Percentiles rank a stretch among this genome's conserved stretches.
These are phyloP conservation scores for Leptoclinus maculatus DNA, from an alignment of 2,797 vertebrate species.

Conservation along the genomic window DNA sequence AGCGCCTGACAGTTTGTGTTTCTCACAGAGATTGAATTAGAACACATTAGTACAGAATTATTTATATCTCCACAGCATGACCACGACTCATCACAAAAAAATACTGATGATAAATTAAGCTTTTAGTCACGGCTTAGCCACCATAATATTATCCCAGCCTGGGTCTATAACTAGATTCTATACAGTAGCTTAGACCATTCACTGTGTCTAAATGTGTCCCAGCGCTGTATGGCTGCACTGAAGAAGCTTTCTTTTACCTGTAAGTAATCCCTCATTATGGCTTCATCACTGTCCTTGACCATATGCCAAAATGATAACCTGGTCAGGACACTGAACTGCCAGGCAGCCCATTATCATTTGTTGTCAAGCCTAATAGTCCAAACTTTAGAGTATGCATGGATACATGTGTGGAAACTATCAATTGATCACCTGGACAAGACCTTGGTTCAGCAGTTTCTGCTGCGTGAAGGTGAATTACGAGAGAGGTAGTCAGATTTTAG, in stretches of 20 bases:
- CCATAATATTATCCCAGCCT: slow-evolving; percentile 29
- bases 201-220: slow-evolving; percentile 17
- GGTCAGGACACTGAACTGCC: slow-evolving; percentile 29
- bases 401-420: slow-evolving; percentile 50
- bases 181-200: slow-evolving; percentile 13
- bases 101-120: slow-evolving; percentile 50
- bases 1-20: slow-evolving; percentile 65
- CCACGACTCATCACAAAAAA: slow-evolving; percentile 33
- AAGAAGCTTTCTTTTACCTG: slow-evolving; percentile 22
- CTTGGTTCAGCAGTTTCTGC: slow-evolving; percentile 46
- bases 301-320: slow-evolving; percentile 38
- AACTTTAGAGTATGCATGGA: slow-evolving; percentile 17
- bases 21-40: slow-evolving; percentile 72
- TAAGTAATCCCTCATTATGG: slow-evolving; percentile 32
- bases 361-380: slow-evolving; percentile 35
- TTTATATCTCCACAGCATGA: slow-evolving; percentile 63
- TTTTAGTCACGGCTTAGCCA: slow-evolving; percentile 56
- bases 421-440: slow-evolving; percentile 49
- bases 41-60: slow-evolving; percentile 68
- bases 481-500: slow-evolving; percentile 30
- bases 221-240: neutral
- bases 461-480: slow-evolving; percentile 51
- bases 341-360: slow-evolving; percentile 29
- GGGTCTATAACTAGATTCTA: slow-evolving; percentile 32
- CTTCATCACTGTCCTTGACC: slow-evolving; percentile 45